Conservation (phyloP, 2,113 vertebrate genomes). For the Mixornis gularis region DNA sequence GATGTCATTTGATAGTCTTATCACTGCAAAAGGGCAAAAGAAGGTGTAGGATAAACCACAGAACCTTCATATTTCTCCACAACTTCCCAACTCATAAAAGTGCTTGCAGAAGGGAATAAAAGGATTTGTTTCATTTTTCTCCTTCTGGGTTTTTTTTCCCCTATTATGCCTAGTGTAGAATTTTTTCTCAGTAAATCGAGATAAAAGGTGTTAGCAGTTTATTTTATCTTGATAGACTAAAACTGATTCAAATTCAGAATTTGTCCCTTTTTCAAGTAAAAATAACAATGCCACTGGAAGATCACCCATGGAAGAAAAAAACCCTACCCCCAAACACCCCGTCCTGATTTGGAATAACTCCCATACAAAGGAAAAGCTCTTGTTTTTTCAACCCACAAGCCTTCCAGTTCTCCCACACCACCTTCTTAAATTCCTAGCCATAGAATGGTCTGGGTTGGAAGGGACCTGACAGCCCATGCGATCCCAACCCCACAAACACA, state of each 20-base stretch:
- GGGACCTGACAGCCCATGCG: not conserved
- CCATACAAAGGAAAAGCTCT: rapidly evolving
- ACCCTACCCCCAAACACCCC: not conserved
- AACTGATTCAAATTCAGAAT: not conserved
- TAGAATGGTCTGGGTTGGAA: not conserved
- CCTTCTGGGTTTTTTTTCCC: not conserved
- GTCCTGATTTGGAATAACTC: not conserved
- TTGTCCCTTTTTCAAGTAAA: not conserved
- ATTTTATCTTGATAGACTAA: not conserved
- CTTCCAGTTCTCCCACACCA: not conserved
- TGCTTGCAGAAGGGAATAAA: not conserved
- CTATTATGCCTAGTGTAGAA: not conserved
- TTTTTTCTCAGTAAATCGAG: not conserved
- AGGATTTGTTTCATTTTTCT: not conserved
- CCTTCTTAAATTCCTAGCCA: not conserved
- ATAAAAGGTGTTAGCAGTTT: not conserved
- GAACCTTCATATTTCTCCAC: not conserved
- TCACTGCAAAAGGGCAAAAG: not conserved
- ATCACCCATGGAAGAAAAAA: not conserved
- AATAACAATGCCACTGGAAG: not conserved
- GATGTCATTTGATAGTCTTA: not conserved
- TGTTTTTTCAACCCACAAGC: not conserved
- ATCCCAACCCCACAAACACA: not conserved
- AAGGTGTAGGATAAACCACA: not conserved
- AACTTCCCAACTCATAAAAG: not conserved